Base-by-base conservation (phyloP, 2,113 vertebrate species). In the Aegotheles bennettii region DNA sequence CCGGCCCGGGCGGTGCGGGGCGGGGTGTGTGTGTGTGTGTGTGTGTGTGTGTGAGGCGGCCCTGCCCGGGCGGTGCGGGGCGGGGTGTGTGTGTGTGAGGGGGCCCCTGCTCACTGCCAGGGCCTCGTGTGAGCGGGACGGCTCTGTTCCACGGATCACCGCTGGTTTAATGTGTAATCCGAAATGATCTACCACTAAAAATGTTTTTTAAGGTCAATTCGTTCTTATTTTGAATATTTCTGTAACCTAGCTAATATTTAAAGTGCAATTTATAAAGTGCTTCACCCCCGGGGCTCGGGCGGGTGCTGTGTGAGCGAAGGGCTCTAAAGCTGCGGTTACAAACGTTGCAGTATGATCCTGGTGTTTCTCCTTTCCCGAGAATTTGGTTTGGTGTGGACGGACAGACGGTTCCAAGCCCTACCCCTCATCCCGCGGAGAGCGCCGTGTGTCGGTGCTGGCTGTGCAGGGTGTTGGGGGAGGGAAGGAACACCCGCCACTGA, bases 351-450 rank as follows among this genome's bases (percentile, higher is more conserved):
- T 69, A 35, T 79, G 29, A 56, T 82, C n/a, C 65, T 40, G 0
- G 35, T 84, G 47, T 76, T 65, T 12, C 7, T 3, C 5, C 69
- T 56, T 87, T 64, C 16, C 25, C 13, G 20, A 48, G 31, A 73
- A 33, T 83, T 76, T 76, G 56, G 50, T 63, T 93, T 63, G 71
- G 33, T 90, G 88, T 63, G 54, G 79, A 84, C 79, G 64, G 84
- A 51, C 56, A 75, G n/a, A 36, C 4, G 4, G 33, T 36, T 83
- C 1, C 0, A 76, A 83, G 54, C 65, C 80, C 40, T 74, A 50
- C 63, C 85, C 91, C 87, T 83, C 54, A 45, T 90, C 94, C 88
- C 70, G 82, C 3, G 12, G 59, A 80, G 85, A 63, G 83, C 93
- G 68, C 68, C 57, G 0, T 67, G 2, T 42, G 59, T 45, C 85